Conservation (phyloP, 2,888 invertebrate species). For the Eupithecia vulgata region DNA sequence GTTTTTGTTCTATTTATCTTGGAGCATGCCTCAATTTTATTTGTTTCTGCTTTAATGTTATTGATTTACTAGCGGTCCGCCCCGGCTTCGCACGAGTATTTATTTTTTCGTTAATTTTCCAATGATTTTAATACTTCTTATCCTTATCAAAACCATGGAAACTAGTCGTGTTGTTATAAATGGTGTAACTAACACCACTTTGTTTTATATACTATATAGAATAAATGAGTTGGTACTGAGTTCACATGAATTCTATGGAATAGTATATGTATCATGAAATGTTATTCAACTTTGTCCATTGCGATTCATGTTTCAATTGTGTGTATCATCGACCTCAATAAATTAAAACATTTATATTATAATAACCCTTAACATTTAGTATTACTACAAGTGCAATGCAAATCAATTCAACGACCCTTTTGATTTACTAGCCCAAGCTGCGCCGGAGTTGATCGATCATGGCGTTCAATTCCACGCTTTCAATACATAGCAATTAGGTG, state of each 20-base stretch:
- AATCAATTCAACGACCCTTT: conserved; percentile 34
- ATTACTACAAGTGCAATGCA: conserved; percentile 16
- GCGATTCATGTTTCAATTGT: not conserved
- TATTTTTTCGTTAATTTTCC: no score
- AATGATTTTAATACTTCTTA: no score
- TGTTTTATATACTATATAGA: no score
- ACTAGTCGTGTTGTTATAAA: no score
- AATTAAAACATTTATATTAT: not conserved
- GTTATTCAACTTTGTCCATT: not conserved
- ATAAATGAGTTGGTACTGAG: not conserved
- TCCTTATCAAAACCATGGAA: no score
- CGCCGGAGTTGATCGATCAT: conserved; percentile 42
- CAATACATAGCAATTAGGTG: conserved; percentile 65
- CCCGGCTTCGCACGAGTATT: no score
- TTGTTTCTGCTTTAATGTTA: not conserved
- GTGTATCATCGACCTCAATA: not conserved
- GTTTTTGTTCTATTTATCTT: no score
- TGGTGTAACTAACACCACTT: no score
- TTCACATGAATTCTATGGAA: not conserved
- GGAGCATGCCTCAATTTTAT: not conserved
- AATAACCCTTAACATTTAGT: not conserved
- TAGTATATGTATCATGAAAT: not conserved
- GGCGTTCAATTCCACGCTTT: conserved; percentile 48
- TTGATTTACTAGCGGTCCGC: no score
- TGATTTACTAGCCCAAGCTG: conserved; percentile 22